phyloP scores from a whole-genome alignment of 2,113 vertebrate genomes.

The Cyprinodon variegatus region DNA sequence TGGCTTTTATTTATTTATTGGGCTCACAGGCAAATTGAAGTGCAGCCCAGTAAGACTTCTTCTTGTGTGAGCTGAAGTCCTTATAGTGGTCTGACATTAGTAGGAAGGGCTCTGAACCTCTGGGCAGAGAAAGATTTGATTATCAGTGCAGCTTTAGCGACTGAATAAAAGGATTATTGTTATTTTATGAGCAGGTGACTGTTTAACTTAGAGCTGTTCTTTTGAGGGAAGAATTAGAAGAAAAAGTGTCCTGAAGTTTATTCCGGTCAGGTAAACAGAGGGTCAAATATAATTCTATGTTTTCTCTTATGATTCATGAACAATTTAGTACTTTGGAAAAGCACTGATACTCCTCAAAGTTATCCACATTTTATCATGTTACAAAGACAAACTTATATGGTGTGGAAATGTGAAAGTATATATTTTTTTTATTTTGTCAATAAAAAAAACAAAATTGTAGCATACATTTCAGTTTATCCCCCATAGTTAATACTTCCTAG shows the following conservation, averaged over 20 bases:
- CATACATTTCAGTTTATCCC: background rate
- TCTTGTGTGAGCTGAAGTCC: conserved; percentile 48
- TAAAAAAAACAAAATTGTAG: background rate
- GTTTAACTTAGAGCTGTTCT: conserved; percentile 8
- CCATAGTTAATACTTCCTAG: background rate
- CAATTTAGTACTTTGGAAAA: conserved; percentile 25
- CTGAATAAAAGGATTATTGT: conserved; percentile 43
- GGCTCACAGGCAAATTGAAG: conserved; percentile 50
- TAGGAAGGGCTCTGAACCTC: conserved; percentile 18
- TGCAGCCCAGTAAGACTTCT: conserved; percentile 38
- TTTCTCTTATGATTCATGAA: conserved; percentile 20
- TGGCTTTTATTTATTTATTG: conserved; percentile 73
- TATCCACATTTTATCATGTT: no score
- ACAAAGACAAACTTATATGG: background rate
- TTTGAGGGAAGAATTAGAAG: conserved; percentile 13
- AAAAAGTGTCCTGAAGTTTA: conserved; percentile 1
- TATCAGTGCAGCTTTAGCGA: conserved; percentile 45
- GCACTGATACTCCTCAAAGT: background rate
- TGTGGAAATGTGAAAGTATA: background rate
- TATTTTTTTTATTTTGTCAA: no score
- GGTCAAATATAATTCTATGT: conserved; percentile 20
- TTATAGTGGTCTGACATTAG: conserved; percentile 38
- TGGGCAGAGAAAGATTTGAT: conserved; percentile 26
- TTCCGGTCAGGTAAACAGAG: conserved; percentile 13
- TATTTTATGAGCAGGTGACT: conserved; percentile 38